Base-by-base conservation (phyloP, 2,888 invertebrate genomes). In the Drosophila nr. fundita region DNA sequence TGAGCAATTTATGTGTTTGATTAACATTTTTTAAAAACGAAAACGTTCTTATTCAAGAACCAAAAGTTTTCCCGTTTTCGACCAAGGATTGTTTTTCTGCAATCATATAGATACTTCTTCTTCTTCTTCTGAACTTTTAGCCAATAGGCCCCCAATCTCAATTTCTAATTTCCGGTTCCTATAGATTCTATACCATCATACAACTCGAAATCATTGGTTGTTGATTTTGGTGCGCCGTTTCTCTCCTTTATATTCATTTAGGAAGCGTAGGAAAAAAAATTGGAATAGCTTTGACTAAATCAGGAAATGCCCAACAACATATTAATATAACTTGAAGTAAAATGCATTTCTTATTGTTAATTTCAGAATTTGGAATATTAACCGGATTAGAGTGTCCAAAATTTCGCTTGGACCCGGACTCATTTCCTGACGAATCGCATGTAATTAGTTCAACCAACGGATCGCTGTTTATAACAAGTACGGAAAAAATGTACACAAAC, bases 321-420 rank as follows among this genome's bases (percentile, higher is more conserved):
- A 48, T 24, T 48, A 18, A 49, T n/a, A 27, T 2, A 24, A 49
- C 10, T 49, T 10, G 5, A 27, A 27, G 7, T 18, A 15, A 18
- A 24, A 15, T 15, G 5, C 2, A 24, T 34, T 53, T 11, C 10
- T 1, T 8, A 27, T 34, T n/a, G 15, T 24, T 4, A 4, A 27
- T 74, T 82, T 29, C 52, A 93, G 93, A 86, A 63, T 93, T 88
- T 64, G 93, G 93, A 15, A 77, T 93, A 18, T 68, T 92, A 32
- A 88, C 87, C 38, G 88, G 91, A 13, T 71, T 91, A 54, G 85
- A 91, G 38, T 93, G 93, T 55, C 82, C 76, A 24, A 93, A 92
- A 75, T 93, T 87, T 78, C 88, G 82, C 8, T 73, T 93, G 68
- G 87, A 89, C 69, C 92, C 92, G 1, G 90, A 90, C 32, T 72